Percentiles rank a stretch among this genome's conserved stretches.
phyloP scores from a whole-genome alignment of 2,888 invertebrate genomes.

The Rhagonycha fulva region DNA sequence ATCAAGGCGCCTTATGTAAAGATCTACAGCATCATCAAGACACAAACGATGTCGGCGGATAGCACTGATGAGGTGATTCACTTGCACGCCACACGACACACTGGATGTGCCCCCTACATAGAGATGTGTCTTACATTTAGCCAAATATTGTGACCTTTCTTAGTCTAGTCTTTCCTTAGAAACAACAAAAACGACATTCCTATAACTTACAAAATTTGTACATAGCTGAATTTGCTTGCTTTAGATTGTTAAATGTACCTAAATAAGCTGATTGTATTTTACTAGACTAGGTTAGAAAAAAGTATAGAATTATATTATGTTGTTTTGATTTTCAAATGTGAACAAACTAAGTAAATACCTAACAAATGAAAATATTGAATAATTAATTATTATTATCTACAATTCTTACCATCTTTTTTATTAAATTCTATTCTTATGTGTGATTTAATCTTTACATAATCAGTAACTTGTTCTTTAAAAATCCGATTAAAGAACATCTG shows the following conservation, averaged over 20 bases:
- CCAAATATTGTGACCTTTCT: constrained; percentile 14
- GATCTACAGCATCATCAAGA: constrained; percentile 96
- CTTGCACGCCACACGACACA: constrained; percentile 32
- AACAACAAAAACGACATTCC: constrained; percentile 1
- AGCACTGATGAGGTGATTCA: constrained; percentile 54
- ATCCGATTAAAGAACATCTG: neutral
- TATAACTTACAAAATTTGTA: neutral
- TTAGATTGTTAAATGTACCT: constrained; percentile 13
- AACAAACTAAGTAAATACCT: neutral
- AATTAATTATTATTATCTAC: neutral
- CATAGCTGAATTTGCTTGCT: constrained; percentile 17
- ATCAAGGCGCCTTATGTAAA: constrained; percentile 96
- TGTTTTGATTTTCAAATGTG: neutral
- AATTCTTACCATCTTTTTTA: neutral
- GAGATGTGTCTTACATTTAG: constrained; percentile 18
- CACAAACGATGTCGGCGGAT: constrained; percentile 79
- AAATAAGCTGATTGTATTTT: constrained; percentile 10
- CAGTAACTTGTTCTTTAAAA: neutral
- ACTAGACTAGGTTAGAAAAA: constrained; percentile 21
- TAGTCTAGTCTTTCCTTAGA: constrained; percentile 26
- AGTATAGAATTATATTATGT: constrained; percentile 1
- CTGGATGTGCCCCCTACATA: constrained; percentile 24
- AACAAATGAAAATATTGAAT: neutral
- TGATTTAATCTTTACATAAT: neutral
- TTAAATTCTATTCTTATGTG: neutral